Evolutionary conservation across 2,797 vertebrate genomes (phyloP), one percentile per base, ranked within the genome.

Genomic region (Euphonia xanthogaster): DNA sequence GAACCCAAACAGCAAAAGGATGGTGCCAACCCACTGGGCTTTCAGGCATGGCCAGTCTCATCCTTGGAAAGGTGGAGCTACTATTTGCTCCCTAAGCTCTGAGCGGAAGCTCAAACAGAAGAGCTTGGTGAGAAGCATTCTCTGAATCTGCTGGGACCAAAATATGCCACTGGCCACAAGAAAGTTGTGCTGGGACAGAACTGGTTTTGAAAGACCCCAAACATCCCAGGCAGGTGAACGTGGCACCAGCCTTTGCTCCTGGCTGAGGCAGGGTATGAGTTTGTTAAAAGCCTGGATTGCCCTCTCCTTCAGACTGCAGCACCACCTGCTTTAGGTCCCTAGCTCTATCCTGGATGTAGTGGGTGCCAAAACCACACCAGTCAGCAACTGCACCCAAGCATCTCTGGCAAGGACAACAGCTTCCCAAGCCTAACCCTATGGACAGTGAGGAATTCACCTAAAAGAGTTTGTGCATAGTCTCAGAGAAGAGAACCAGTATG

Each of bases 121-220:
- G 27, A 83, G 30, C 45, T 51, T 0, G 0, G 45, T 5, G 24
- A 72, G 40, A 63, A 40, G 48, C 66, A 65, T 0, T 0, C 33
- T 39, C 76, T 28, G 42, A 72, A 55, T 45, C 47, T 25, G 48
- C 76, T 44, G 37, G 35, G 28, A 55, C 70, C 76, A 77, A 71
- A 28, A 35, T 12, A 60, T 12, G 31, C 39, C 50, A n/a, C 47
- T 24, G 37, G 45, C 57, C 60, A 71, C 31, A 25, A 21, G 33
- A 60, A 33, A 80, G 9, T 71, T 67, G n/a, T 40, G 25, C 45
- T 55, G 80, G 31, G 66, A 47, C 44, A 73, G 47, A 78, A n/a
- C 31, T 2, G n/a, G 53, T 44, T 44, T 50, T 39, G 25, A 25
- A 63, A 66, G 28, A 25, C 24, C 60, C 37, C 65, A 63, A 9